phyloP scores from a whole-genome alignment of 2,888 invertebrate genomes.

The Melanophora roralis region DNA sequence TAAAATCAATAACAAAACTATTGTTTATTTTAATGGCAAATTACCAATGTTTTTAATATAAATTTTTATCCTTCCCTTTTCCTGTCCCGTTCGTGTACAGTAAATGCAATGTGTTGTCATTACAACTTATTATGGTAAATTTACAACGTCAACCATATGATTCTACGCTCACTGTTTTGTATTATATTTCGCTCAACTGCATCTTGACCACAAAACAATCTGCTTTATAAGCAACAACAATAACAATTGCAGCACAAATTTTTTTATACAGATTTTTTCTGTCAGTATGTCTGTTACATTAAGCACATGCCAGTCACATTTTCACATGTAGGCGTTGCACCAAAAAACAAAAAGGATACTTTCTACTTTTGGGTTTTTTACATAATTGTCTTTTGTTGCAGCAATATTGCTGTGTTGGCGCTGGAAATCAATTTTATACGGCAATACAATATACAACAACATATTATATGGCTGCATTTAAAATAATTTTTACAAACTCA shows the following conservation, averaged over 20 bases:
- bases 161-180: constrained; percentile 9
- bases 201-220: constrained; percentile 46
- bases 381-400: constrained; percentile 13
- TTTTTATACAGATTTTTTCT: constrained; percentile 28
- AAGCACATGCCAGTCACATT: constrained; percentile 59
- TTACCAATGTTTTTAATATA: constrained; percentile 14
- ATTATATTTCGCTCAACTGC: constrained; percentile 49
- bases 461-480: not conserved
- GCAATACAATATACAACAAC: constrained; percentile 18
- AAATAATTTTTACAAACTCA: constrained; percentile 28
- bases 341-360: constrained; percentile 40
- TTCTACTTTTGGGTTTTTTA: not conserved
- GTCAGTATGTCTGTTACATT: constrained; percentile 26
- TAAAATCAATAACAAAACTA: constrained; percentile 46
- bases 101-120: not conserved
- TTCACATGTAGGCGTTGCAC: constrained; percentile 57
- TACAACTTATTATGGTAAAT: constrained; percentile 49
- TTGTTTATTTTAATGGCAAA: constrained; percentile 46
- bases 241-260: constrained; percentile 14
- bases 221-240: constrained; percentile 5
- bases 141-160: constrained; percentile 48
- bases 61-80: not conserved
- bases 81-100: not conserved
- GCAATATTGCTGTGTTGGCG: constrained; percentile 46
- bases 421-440: constrained; percentile 58